These are phyloP conservation scores for Hanleya hanleyi DNA, from an alignment of 2,888 invertebrate species.

Conservation along the genomic window DNA sequence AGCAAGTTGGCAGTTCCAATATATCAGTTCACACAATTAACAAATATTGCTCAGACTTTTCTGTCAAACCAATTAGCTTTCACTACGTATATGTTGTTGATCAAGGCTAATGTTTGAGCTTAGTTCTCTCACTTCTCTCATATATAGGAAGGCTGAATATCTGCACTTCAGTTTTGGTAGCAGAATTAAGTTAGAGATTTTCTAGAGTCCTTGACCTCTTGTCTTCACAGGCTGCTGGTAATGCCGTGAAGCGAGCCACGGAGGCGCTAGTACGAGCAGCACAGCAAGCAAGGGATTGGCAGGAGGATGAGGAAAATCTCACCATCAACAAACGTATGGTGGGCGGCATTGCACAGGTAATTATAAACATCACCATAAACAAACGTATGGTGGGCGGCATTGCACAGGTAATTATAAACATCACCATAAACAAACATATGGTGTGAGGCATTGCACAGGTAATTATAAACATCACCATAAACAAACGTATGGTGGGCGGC, in stretches of 20 bases:
- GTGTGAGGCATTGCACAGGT: conserved; percentile 97
- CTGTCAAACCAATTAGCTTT: too few species aligned
- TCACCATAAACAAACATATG: conserved; percentile 93
- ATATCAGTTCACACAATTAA: too few species aligned
- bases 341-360: conserved; percentile 93
- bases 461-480: conserved; percentile 84
- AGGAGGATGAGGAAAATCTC: conserved; percentile 89
- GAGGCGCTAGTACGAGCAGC: conserved; percentile 97
- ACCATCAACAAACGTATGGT: conserved; percentile 95
- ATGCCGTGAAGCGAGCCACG: conserved; percentile 97
- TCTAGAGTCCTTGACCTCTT: too few species aligned
- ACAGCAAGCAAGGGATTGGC: conserved; percentile 90
- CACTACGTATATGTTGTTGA: too few species aligned
- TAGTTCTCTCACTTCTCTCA: too few species aligned
- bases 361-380: conserved; percentile 86
- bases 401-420: conserved; percentile 84
- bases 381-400: conserved; percentile 96
- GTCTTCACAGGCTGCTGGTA: conserved; percentile 88
- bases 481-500: conserved; percentile 95
- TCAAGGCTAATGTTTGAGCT: too few species aligned
- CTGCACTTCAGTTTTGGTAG: too few species aligned
- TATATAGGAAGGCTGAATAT: too few species aligned
- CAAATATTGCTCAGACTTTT: too few species aligned
- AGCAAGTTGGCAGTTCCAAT: too few species aligned
- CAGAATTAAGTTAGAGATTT: too few species aligned